Percentiles rank a stretch among this genome's conserved stretches.
These are phyloP conservation scores for Conus betulinus DNA, from an alignment of 1,140 invertebrate species.

Conservation along the genomic window DNA sequence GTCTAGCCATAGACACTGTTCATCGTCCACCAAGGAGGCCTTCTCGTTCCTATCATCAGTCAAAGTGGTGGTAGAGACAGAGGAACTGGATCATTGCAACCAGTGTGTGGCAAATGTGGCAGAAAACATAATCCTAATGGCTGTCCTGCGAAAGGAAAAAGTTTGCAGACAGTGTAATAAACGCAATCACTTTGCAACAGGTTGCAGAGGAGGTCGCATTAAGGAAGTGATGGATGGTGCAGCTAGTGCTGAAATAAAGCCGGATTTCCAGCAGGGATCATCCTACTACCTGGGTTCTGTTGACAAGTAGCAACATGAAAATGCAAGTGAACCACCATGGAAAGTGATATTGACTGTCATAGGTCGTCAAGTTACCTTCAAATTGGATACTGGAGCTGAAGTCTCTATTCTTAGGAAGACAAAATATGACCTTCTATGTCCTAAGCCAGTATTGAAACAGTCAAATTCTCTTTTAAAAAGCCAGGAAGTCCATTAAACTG, in stretches of 20 bases:
- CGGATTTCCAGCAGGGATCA: no score
- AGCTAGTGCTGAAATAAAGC: not conserved
- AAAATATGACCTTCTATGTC: not conserved
- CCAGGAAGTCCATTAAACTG: not conserved
- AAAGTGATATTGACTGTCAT: not conserved
- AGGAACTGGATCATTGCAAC: not conserved
- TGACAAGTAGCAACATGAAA: not conserved
- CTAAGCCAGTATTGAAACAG: not conserved
- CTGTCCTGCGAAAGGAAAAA: conserved; percentile 1
- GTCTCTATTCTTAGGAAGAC: not conserved
- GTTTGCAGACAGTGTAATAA: not conserved
- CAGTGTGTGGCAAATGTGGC: not conserved
- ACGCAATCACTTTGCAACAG: not conserved
- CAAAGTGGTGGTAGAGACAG: not conserved
- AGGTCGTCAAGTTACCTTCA: not conserved
- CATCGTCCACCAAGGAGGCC: not conserved
- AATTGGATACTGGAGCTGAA: not conserved
- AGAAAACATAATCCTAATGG: not conserved
- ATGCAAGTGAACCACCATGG: not conserved
- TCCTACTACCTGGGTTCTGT: no score
- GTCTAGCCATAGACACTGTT: not conserved
- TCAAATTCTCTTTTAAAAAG: not conserved
- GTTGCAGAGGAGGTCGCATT: not conserved
- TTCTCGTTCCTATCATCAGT: not conserved
- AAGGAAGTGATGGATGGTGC: not conserved